A percentile compares a stretch with the other conserved stretches of the same genome.
phyloP scores from a whole-genome alignment of 2,113 vertebrate genomes.

The Neoarius graeffei region DNA sequence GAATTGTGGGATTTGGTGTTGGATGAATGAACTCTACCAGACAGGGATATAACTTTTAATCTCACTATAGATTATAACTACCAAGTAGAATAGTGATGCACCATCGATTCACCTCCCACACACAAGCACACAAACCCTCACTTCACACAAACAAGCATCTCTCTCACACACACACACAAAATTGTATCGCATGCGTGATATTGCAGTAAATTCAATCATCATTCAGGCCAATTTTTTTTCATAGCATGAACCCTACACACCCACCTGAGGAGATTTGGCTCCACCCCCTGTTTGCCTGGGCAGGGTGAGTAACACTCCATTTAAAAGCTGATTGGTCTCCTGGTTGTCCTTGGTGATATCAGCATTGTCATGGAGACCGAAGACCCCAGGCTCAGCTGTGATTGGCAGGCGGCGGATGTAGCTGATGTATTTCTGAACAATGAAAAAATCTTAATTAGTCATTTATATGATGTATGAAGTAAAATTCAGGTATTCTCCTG shows the following conservation, averaged over 20 bases:
- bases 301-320: slow-evolving; percentile 85
- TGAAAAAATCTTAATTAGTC: not conserved
- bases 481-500: not conserved
- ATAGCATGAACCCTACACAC: not conserved
- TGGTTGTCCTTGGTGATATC: slow-evolving; percentile 95
- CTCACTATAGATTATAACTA: too few relatives aligned
- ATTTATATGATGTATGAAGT: not conserved
- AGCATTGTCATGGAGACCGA: slow-evolving; percentile 90
- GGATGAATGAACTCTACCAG: too few relatives aligned
- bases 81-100: too few relatives aligned
- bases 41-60: too few relatives aligned
- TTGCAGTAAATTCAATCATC: too few relatives aligned
- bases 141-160: too few relatives aligned
- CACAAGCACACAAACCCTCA: too few relatives aligned
- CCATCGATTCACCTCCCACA: too few relatives aligned
- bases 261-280: slow-evolving; percentile 88
- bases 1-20: too few relatives aligned
- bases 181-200: too few relatives aligned
- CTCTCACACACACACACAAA: too few relatives aligned
- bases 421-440: slow-evolving; percentile 78
- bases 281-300: slow-evolving; percentile 82
- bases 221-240: too few relatives aligned
- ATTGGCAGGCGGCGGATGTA: slow-evolving; percentile 84
- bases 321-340: slow-evolving; percentile 89
- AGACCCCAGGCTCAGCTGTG: slow-evolving; percentile 83